Percentiles rank a stretch among this genome's conserved stretches.
These are phyloP conservation scores for Podargus strigoides DNA, from an alignment of 2,797 vertebrate genomes.

Conservation along the genomic window DNA sequence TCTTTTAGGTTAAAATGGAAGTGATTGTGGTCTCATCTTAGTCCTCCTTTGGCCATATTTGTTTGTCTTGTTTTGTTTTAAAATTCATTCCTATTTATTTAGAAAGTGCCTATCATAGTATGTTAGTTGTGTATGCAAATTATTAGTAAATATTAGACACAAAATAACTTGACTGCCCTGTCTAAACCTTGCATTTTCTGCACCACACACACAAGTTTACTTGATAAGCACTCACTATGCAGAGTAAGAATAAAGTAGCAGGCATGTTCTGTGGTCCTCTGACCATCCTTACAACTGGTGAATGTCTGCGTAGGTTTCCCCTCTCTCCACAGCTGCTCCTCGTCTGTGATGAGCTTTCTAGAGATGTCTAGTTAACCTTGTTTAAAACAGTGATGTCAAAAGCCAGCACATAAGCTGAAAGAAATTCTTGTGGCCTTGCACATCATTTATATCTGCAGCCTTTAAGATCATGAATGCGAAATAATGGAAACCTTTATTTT, in stretches of 20 bases:
- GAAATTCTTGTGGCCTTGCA: constrained; percentile 44
- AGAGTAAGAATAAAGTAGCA: constrained; percentile 39
- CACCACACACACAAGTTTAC: not conserved
- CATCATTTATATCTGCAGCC: not conserved
- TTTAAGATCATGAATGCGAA: constrained; percentile 29
- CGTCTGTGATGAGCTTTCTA: constrained; percentile 7
- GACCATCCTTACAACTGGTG: not conserved
- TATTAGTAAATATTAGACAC: not conserved
- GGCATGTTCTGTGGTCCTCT: not conserved
- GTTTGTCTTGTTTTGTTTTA: not conserved
- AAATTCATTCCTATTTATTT: constrained; percentile 13
- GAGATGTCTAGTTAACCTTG: not conserved
- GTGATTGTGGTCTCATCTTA: not conserved
- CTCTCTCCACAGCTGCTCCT: not conserved
- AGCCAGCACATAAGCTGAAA: constrained; percentile 9
- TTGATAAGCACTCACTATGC: not conserved
- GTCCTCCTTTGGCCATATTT: not conserved
- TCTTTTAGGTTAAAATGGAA: not conserved
- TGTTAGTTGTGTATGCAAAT: constrained; percentile 16
- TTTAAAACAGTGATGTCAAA: constrained; percentile 6
- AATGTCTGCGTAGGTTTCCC: not conserved
- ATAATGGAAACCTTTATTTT: constrained; percentile 16
- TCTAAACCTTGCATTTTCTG: not conserved
- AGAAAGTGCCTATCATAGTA: constrained; percentile 52
- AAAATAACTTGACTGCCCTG: constrained; percentile 21